Percentiles rank a stretch among this genome's conserved stretches.
Evolutionary conservation across 2,113 vertebrate genomes (phyloP).

Genomic region (Micronisus gabar): DNA sequence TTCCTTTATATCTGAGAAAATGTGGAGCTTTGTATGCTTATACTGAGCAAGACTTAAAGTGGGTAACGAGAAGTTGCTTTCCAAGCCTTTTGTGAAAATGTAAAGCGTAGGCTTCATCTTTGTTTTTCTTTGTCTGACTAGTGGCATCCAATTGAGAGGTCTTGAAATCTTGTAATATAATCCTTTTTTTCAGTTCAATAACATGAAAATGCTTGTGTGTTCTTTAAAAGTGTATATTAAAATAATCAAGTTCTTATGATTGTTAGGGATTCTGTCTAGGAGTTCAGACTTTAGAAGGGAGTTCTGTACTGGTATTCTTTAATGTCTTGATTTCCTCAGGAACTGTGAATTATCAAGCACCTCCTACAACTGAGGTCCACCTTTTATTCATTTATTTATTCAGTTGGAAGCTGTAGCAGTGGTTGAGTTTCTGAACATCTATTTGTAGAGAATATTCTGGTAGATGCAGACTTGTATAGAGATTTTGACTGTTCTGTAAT

Average conservation of each 20-base stretch:
- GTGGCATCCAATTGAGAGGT: not conserved
- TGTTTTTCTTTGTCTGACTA: not conserved
- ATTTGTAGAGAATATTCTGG: not conserved
- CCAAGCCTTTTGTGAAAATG: not conserved
- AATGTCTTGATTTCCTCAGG: not conserved
- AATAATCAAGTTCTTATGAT: not conserved
- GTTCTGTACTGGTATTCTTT: not conserved
- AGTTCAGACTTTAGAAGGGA: not conserved
- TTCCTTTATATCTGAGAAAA: not conserved
- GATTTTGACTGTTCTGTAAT: not conserved
- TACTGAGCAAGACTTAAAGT: not conserved
- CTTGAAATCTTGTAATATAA: not conserved
- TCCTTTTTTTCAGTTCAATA: not conserved
- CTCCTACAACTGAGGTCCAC: not conserved
- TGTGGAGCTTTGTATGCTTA: not conserved
- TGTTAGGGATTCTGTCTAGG: not conserved
- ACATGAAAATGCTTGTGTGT: fast-evolving
- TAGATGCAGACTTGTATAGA: not conserved
- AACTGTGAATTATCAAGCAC: not conserved
- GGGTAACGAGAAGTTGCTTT: not conserved
- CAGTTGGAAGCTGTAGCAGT: not conserved
- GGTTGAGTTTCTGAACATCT: not conserved
- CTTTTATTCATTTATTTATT: not conserved
- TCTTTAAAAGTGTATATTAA: not conserved
- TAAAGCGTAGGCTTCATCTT: not conserved